Evolutionary conservation across 23 tunicate genomes (phyloP).

Genomic region (Ciona savignyi): DNA sequence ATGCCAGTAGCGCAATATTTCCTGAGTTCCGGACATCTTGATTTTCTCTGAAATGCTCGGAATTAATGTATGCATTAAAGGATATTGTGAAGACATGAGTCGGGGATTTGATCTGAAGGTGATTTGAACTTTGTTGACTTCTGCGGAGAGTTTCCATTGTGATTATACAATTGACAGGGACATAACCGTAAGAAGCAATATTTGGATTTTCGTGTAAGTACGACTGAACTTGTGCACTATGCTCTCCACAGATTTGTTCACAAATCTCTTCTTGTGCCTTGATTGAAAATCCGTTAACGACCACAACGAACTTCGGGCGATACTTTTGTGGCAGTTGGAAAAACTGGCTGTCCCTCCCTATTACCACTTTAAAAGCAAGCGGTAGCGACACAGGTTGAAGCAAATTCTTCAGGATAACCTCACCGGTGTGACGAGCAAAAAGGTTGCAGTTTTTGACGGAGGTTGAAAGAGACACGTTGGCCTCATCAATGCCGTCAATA

Average conservation of each 20-base stretch:
- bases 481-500: neutral
- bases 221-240: neutral
- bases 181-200: neutral
- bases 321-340: neutral
- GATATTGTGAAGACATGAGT: neutral
- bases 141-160: neutral
- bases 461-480: neutral
- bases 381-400: neutral
- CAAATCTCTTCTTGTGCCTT: neutral
- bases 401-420: neutral
- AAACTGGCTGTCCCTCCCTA: neutral
- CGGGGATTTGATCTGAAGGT: neutral
- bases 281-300: neutral
- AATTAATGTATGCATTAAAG: neutral
- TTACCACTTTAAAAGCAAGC: neutral
- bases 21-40: neutral
- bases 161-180: neutral
- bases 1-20: neutral
- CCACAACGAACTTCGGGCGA: neutral
- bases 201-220: neutral
- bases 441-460: neutral
- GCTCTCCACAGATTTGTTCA: neutral
- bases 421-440: neutral
- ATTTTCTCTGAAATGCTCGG: neutral
- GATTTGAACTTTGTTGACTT: neutral